phyloP scores from a whole-genome alignment of 2,113 vertebrate genomes.

The Mastomys natalensis region DNA sequence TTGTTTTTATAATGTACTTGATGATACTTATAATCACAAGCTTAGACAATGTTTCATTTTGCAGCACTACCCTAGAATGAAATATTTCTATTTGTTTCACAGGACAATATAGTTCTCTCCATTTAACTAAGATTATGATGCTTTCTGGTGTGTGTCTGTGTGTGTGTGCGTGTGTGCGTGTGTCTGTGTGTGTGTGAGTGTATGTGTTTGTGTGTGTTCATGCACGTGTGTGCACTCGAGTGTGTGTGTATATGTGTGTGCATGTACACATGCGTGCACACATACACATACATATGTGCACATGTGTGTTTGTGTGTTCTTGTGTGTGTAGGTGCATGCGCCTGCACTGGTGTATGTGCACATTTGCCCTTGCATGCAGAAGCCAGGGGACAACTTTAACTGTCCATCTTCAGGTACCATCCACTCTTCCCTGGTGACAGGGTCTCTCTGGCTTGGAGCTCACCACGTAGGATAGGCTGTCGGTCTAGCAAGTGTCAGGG shows the following conservation, averaged over 20 bases:
- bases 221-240: too few species aligned
- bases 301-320: not conserved
- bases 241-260: not conserved
- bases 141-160: not conserved
- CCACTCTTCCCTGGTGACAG: not conserved
- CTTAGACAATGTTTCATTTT: not conserved
- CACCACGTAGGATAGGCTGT: not conserved
- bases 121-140: not conserved
- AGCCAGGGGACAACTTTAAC: not conserved
- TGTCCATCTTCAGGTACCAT: not conserved
- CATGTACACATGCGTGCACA: too few species aligned
- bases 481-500: not conserved
- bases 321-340: not conserved
- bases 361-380: not conserved
- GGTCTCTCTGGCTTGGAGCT: not conserved
- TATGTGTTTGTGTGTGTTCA: too few species aligned
- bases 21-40: not conserved
- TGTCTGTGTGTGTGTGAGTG: too few species aligned
- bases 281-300: not conserved
- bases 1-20: not conserved
- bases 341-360: too few species aligned
- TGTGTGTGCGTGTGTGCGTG: not conserved
- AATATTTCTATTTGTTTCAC: constrained; percentile 15
- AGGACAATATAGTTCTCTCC: not conserved
- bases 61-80: not conserved